A percentile compares a stretch with the other conserved stretches of the same genome.
These are phyloP conservation scores for Catotricha subobsoleta DNA, from an alignment of 2,888 invertebrate species.

Conservation along the genomic window DNA sequence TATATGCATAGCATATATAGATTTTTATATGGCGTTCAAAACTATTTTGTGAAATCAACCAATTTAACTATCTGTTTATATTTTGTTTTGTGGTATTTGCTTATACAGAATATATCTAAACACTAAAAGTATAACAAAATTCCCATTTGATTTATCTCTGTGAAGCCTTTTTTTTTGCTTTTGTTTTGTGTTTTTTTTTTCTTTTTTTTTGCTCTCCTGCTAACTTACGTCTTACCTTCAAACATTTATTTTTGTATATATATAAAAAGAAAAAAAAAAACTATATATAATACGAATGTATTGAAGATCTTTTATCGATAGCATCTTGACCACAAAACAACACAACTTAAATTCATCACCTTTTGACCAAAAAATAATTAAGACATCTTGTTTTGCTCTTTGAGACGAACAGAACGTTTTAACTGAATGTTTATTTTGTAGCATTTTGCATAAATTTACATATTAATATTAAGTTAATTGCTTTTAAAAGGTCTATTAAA, in stretches of 20 bases:
- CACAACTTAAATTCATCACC: constrained; percentile 8
- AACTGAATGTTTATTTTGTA: background rate
- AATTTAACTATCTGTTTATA: too few species aligned
- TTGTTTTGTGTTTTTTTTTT: constrained; percentile 1
- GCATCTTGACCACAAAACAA: constrained; percentile 5
- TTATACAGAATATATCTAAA: too few species aligned
- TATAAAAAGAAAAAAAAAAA: background rate
- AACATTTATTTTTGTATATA: background rate
- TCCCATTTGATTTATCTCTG: constrained; percentile 5
- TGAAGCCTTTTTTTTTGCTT: constrained; percentile 1
- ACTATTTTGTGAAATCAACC: too few species aligned
- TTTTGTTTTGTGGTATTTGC: too few species aligned
- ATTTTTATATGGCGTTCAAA: too few species aligned
- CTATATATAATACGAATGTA: background rate
- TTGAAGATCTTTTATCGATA: constrained; percentile 6
- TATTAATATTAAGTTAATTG: constrained; percentile 9
- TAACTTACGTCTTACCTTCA: background rate
- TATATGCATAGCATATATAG: too few species aligned
- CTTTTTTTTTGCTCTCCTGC: background rate
- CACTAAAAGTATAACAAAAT: background rate
- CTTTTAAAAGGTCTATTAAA: constrained; percentile 7
- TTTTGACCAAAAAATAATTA: constrained; percentile 8
- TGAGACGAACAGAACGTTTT: background rate
- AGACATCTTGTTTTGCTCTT: constrained; percentile 7
- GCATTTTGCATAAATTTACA: constrained; percentile 9